Percentiles rank a stretch among this genome's conserved stretches.
Evolutionary conservation across 2,888 invertebrate species (phyloP).

Genomic region (Polia nebulosa): DNA sequence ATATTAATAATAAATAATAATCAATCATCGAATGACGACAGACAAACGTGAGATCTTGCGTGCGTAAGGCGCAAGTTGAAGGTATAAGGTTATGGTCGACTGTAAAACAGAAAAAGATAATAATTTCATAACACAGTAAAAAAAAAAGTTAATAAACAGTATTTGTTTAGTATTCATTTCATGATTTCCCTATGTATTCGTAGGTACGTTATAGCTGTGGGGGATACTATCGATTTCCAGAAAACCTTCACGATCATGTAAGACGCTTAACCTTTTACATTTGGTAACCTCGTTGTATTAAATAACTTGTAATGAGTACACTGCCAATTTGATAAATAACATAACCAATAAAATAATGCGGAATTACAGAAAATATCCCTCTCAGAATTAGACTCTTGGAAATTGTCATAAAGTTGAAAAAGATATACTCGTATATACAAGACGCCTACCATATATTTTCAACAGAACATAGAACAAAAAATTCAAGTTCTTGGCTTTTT

Average conservation of each 20-base stretch:
- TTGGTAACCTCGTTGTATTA: slow-evolving; percentile 1
- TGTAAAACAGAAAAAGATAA: too few species aligned
- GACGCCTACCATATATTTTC: background rate
- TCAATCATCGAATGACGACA: too few species aligned
- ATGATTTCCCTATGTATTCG: slow-evolving; percentile 6
- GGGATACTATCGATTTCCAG: slow-evolving; percentile 2
- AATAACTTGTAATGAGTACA: slow-evolving; percentile 1
- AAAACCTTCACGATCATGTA: background rate
- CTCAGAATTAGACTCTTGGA: background rate
- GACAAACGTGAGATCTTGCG: too few species aligned
- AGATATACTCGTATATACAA: background rate
- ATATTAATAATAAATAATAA: too few species aligned
- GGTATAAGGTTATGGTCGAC: too few species aligned
- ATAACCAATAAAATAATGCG: background rate
- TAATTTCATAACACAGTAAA: too few species aligned
- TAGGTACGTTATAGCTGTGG: background rate
- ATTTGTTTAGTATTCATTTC: slow-evolving; percentile 27
- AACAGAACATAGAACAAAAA: background rate
- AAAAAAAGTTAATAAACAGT: slow-evolving; percentile 40
- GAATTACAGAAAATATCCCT: background rate
- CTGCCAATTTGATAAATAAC: background rate
- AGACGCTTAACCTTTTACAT: background rate
- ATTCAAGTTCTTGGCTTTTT: background rate
- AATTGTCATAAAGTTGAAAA: background rate
- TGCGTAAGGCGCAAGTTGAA: too few species aligned